A percentile compares a stretch with the other conserved stretches of the same genome.
Conservation (phyloP, 1,140 invertebrate genomes). For the Phymastichus coffea region DNA sequence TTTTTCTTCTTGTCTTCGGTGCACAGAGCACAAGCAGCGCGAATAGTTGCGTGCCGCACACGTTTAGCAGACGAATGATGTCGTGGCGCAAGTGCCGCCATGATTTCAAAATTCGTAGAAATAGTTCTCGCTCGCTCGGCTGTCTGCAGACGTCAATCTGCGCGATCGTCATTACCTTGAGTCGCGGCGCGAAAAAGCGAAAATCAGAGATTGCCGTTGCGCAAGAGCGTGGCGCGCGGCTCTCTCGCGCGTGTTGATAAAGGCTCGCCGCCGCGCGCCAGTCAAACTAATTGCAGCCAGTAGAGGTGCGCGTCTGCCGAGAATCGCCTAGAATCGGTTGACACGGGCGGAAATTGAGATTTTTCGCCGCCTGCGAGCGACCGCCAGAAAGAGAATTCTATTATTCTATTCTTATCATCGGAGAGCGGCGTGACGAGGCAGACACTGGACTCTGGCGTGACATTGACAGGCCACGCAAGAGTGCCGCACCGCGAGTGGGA, state of each 20-base stretch:
- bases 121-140: neutral
- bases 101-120: constrained; percentile 14
- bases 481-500: constrained; percentile 33
- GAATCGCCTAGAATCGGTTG: too few species aligned
- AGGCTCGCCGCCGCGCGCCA: too few species aligned
- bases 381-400: constrained; percentile 45
- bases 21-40: neutral
- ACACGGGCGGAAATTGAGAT: too few species aligned
- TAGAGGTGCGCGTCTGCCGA: too few species aligned
- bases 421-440: constrained; percentile 30
- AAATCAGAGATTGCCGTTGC: neutral
- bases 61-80: neutral
- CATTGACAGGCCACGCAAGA: too few species aligned
- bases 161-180: constrained; percentile 6
- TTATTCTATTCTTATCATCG: constrained; percentile 47
- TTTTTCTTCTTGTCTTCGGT: neutral
- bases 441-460: too few species aligned
- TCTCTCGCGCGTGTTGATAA: too few species aligned
- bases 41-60: neutral
- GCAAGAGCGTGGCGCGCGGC: too few species aligned
- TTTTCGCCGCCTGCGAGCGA: too few species aligned
- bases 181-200: neutral
- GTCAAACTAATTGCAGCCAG: too few species aligned
- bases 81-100: too few species aligned
- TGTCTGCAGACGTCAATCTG: neutral